Base-by-base conservation (phyloP, 2,888 invertebrate species). In the Biston betularia region DNA sequence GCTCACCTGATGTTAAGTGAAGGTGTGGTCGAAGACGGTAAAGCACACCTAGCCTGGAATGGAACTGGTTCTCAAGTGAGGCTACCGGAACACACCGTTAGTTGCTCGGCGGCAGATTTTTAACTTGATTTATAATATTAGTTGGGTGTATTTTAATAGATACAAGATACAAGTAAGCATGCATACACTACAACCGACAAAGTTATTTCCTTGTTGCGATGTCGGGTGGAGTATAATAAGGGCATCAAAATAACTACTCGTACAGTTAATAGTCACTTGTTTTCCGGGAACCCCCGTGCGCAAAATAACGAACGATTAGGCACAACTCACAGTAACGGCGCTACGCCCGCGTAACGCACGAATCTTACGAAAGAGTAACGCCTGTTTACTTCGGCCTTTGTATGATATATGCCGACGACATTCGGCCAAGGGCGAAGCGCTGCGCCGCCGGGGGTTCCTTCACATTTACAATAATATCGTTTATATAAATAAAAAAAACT, bases 341-440 rank as follows among this genome's bases (percentile, higher is more conserved):
- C n/a, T 49, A 49, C 44, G 8, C 42, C 48, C 12, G 15, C 10
- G 48, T 63, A 63, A 55, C 59, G 66, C 66, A 65, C 46, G 65
- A 62, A 68, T 63, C 67, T 69, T 69, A 70, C 65, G 53, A 60
- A 65, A 72, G 72, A 74, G 72, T 72, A 69, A 74, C 70, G 72
- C 70, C 54, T 74, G 72, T 74, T 74, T 70, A 70, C 72, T 74
- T 69, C 70, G 54, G 68, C 63, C 67, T 64, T 64, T 68, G n/a
- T 74, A 74, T 74, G 74, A 74, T 74, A 72, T 70, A 74, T 55
- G 54, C 58, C 54, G 60, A 40, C 6, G 12, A 54, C n/a, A 40
- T 33, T 15, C 10, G 52, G 65, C 6, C 34, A 68, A 70, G 70
- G 49, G 69, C n/a, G 65, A 65, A 60, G 10, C 49, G 9, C 24